phyloP scores from a whole-genome alignment of 92 coral and sea anemone species.

The Diadumene lineata region DNA sequence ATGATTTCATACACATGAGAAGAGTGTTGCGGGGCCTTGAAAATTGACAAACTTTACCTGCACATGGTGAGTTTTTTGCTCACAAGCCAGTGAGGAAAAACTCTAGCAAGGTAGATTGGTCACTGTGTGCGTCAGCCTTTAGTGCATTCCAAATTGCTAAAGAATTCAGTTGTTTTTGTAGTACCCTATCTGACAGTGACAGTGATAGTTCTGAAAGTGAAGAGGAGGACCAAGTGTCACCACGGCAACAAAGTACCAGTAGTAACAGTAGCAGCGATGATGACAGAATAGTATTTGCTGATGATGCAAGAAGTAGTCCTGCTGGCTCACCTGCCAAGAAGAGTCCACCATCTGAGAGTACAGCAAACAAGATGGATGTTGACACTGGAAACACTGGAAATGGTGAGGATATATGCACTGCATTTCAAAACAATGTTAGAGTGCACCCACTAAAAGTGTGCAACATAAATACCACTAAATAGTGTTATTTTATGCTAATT shows the following conservation, averaged over 20 bases:
- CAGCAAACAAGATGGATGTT: conserved; percentile 69
- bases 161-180: conserved; percentile 8
- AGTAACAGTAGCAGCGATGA: conserved; percentile 77
- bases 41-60: no score
- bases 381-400: conserved; percentile 71
- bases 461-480: no score
- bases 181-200: conserved; percentile 78
- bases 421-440: no score
- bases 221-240: conserved; percentile 71
- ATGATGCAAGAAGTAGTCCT: conserved; percentile 42
- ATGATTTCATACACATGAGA: no score
- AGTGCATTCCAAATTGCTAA: background rate
- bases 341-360: conserved; percentile 37
- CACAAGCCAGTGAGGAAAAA: no score
- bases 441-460: no score
- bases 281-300: conserved; percentile 62
- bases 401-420: conserved; percentile 56
- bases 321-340: conserved; percentile 56
- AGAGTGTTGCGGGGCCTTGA: no score
- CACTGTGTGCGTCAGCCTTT: background rate
- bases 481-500: no score
- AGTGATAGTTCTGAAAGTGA: conserved; percentile 97
- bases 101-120: no score
- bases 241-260: conserved; percentile 45
- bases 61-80: no score